A percentile compares a stretch with the other conserved stretches of the same genome.
These are phyloP conservation scores for Laticauda colubrina DNA, from an alignment of 2,113 vertebrate species.

Conservation along the genomic window DNA sequence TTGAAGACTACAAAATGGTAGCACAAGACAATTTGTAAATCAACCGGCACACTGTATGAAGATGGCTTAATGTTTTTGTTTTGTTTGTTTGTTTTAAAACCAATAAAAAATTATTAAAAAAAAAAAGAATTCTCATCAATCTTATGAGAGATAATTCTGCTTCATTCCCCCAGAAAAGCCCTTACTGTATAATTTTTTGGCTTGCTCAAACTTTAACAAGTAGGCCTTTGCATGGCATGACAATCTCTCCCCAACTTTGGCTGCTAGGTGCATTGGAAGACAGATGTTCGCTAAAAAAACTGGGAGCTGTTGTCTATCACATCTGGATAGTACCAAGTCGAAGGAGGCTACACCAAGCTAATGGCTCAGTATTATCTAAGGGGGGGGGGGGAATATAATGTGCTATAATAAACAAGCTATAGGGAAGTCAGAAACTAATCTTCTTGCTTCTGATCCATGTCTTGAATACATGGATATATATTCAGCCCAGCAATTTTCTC, in stretches of 20 bases:
- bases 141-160: neutral
- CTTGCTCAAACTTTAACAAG: neutral
- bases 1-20: too few species aligned
- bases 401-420: neutral
- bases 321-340: neutral
- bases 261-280: neutral
- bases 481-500: neutral
- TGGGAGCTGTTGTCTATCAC: neutral
- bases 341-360: neutral
- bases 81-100: too few species aligned
- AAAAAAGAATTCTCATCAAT: too few species aligned
- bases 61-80: too few species aligned
- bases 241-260: neutral
- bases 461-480: neutral
- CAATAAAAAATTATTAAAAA: too few species aligned
- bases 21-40: too few species aligned
- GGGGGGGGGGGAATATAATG: neutral
- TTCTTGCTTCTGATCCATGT: neutral
- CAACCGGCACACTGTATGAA: too few species aligned
- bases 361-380: neutral
- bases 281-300: neutral
- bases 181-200: neutral
- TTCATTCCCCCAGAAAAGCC: neutral
- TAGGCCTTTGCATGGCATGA: neutral
- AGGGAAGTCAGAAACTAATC: neutral